phyloP scores from a whole-genome alignment of 1,140 invertebrate species.

The Halyomorpha halys region DNA sequence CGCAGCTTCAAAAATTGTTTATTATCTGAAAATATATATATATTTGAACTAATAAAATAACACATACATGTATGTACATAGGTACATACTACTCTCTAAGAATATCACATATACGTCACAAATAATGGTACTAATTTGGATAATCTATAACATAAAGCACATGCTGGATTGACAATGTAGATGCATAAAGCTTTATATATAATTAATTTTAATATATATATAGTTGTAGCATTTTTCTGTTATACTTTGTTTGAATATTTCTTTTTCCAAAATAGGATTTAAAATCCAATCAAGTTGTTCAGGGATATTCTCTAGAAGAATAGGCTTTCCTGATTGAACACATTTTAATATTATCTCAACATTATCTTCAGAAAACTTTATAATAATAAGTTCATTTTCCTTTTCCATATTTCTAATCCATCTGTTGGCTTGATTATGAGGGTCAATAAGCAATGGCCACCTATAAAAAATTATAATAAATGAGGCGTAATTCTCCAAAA shows the following conservation, averaged over 20 bases:
- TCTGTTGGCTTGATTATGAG: slow-evolving; percentile 82
- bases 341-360: slow-evolving; percentile 72
- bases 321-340: slow-evolving; percentile 72
- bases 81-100: too few species aligned
- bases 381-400: slow-evolving; percentile 63
- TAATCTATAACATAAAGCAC: too few species aligned
- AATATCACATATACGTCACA: too few species aligned
- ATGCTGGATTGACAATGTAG: too few species aligned
- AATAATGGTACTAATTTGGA: too few species aligned
- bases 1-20: slow-evolving; percentile 43
- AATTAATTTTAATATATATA: too few species aligned
- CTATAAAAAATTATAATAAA: slow-evolving; percentile 32
- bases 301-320: slow-evolving; percentile 71
- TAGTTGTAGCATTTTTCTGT: not conserved
- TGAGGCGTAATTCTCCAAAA: too few species aligned
- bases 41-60: too few species aligned
- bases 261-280: slow-evolving; percentile 71
- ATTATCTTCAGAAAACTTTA: slow-evolving; percentile 70
- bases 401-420: slow-evolving; percentile 91
- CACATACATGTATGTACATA: too few species aligned
- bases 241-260: slow-evolving; percentile 64
- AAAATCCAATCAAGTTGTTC: slow-evolving; percentile 76
- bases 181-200: too few species aligned
- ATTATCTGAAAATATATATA: too few species aligned
- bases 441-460: slow-evolving; percentile 85